Conservation (phyloP, 2,888 invertebrate genomes). For the Schrankia costaestrigalis region DNA sequence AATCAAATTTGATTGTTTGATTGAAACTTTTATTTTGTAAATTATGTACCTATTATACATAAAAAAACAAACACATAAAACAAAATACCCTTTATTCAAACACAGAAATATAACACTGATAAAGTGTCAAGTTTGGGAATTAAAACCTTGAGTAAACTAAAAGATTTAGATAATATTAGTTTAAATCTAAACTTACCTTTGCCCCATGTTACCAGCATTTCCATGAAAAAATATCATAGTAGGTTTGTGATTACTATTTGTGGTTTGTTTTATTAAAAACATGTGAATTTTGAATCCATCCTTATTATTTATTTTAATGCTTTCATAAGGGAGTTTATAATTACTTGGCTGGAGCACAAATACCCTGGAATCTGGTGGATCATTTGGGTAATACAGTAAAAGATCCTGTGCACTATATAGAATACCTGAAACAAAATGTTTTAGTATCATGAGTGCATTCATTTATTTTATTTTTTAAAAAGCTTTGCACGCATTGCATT, state of each 20-base stretch:
- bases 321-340: conserved; percentile 93
- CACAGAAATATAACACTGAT: neutral
- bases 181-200: conserved; percentile 78
- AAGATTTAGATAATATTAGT: neutral
- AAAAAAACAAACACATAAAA: neutral
- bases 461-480: too few species aligned
- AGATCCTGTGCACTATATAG: conserved; percentile 93
- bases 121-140: neutral
- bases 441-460: too few species aligned
- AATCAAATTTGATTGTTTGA: too few species aligned
- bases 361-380: conserved; percentile 92
- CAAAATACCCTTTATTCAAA: neutral
- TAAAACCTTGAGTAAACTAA: neutral
- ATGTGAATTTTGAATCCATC: conserved; percentile 90
- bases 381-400: conserved; percentile 93
- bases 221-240: conserved; percentile 96
- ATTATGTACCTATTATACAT: too few species aligned
- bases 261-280: conserved; percentile 89
- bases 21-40: too few species aligned
- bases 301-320: conserved; percentile 83
- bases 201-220: conserved; percentile 98
- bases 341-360: conserved; percentile 93
- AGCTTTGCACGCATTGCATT: too few species aligned
- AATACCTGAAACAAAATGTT: conserved; percentile 84
- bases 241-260: conserved; percentile 85